Conservation (phyloP, 2,113 vertebrate genomes). For the Chaetodon auriga region DNA sequence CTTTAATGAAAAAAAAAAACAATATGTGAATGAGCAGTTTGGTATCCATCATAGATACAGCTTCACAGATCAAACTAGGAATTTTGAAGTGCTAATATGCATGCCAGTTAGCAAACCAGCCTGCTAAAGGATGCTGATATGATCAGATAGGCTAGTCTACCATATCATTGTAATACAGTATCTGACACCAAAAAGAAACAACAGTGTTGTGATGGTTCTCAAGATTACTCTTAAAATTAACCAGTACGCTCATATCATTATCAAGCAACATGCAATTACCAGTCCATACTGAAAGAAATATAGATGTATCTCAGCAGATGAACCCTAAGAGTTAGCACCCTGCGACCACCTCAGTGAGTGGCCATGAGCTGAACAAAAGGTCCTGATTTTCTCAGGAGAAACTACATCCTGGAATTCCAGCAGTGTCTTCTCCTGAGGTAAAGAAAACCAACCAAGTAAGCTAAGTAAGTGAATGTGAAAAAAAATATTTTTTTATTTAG, state of each 20-base stretch:
- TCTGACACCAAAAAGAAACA: constrained; percentile 73
- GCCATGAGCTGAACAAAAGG: constrained; percentile 43
- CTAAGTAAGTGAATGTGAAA: constrained; percentile 86
- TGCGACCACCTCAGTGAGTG: constrained; percentile 52
- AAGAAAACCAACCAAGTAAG: constrained; percentile 81
- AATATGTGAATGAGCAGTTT: constrained; percentile 69
- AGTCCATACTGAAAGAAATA: constrained; percentile 54
- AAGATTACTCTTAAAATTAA: constrained; percentile 60
- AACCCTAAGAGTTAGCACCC: constrained; percentile 56
- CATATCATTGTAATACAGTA: constrained; percentile 70
- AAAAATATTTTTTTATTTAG: constrained; percentile 81
- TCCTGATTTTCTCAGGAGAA: constrained; percentile 63
- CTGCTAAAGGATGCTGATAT: constrained; percentile 75
- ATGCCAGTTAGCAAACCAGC: constrained; percentile 81
- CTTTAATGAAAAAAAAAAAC: constrained; percentile 59
- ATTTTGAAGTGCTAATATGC: constrained; percentile 78
- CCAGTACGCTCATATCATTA: constrained; percentile 55
- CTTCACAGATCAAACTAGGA: constrained; percentile 74
- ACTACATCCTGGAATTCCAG: constrained; percentile 49
- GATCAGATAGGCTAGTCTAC: constrained; percentile 70
- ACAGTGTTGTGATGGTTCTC: constrained; percentile 53
- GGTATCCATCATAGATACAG: constrained; percentile 70
- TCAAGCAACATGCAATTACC: constrained; percentile 60
- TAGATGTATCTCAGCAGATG: constrained; percentile 58
- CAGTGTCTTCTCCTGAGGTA: constrained; percentile 72